These are phyloP conservation scores for Agrotis ipsilon DNA, from an alignment of 2,888 invertebrate species.

Conservation along the genomic window DNA sequence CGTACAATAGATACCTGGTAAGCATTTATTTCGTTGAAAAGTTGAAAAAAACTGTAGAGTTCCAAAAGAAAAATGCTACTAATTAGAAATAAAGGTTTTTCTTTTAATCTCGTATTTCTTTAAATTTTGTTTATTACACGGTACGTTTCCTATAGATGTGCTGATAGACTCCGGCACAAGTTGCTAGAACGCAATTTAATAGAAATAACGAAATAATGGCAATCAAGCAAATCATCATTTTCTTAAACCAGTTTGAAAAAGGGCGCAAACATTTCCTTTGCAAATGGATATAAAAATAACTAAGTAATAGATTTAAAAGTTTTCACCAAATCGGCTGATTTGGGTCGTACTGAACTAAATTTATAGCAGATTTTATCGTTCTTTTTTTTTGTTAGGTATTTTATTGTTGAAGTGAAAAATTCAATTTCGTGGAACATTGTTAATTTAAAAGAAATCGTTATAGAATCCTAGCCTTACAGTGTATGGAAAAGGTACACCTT, in stretches of 20 bases:
- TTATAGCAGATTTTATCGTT: slow-evolving; percentile 18
- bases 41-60: background rate
- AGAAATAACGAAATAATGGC: too few relatives aligned
- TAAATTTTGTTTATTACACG: too few relatives aligned
- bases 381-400: slow-evolving; percentile 5
- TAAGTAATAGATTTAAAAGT: slow-evolving; percentile 50
- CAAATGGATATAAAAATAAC: slow-evolving; percentile 32
- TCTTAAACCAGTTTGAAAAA: slow-evolving; percentile 14
- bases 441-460: background rate
- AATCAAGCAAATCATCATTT: slow-evolving; percentile 9
- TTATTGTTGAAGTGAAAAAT: background rate
- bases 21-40: background rate
- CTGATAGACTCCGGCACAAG: too few relatives aligned
- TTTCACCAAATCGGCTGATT: slow-evolving; percentile 24
- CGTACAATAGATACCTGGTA: background rate
- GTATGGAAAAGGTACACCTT: too few relatives aligned
- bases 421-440: background rate
- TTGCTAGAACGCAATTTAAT: too few relatives aligned
- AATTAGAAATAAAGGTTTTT: background rate
- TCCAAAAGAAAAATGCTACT: background rate
- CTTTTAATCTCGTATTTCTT: too few relatives aligned
- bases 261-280: slow-evolving; percentile 2
- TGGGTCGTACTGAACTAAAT: slow-evolving; percentile 37
- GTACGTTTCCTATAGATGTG: too few relatives aligned
- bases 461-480: too few relatives aligned